Conservation (phyloP, 2,113 vertebrate genomes). For the Chlorodrepanis virens region DNA sequence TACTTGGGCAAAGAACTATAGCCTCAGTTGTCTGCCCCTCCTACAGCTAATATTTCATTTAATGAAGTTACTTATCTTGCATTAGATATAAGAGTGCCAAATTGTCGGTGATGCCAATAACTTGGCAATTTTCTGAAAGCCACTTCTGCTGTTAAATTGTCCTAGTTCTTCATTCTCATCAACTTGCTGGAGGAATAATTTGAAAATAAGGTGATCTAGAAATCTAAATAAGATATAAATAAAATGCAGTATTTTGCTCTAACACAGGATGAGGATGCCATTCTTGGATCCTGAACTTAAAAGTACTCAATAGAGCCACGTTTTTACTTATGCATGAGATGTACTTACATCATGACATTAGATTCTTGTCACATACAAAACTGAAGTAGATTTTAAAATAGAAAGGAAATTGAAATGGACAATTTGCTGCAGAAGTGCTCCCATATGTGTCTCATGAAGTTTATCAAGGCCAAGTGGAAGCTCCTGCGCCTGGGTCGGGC, state of each 20-base stretch:
- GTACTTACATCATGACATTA: neutral
- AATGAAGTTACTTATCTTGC: conserved; percentile 15
- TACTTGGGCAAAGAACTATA: neutral
- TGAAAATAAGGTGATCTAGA: neutral
- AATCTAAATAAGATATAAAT: neutral
- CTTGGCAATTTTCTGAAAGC: conserved; percentile 11
- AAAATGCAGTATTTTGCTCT: neutral
- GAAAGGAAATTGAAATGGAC: neutral
- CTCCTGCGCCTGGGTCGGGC: neutral
- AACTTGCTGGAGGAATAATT: neutral
- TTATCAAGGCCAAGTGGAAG: neutral
- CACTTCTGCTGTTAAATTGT: conserved; percentile 1
- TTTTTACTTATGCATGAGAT: neutral
- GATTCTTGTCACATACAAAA: neutral
- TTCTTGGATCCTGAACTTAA: neutral
- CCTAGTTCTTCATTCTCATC: neutral
- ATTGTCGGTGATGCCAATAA: conserved; percentile 8
- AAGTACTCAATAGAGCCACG: neutral
- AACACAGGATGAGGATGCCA: neutral
- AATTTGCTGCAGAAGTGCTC: neutral
- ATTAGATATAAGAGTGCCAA: conserved; percentile 21
- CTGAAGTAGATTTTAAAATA: neutral
- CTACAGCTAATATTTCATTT: neutral
- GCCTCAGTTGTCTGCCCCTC: neutral
- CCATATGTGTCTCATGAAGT: neutral